A percentile compares a stretch with the other conserved stretches of the same genome.
Conservation (phyloP, 2,113 vertebrate genomes). For the Amphilophus citrinellus region DNA sequence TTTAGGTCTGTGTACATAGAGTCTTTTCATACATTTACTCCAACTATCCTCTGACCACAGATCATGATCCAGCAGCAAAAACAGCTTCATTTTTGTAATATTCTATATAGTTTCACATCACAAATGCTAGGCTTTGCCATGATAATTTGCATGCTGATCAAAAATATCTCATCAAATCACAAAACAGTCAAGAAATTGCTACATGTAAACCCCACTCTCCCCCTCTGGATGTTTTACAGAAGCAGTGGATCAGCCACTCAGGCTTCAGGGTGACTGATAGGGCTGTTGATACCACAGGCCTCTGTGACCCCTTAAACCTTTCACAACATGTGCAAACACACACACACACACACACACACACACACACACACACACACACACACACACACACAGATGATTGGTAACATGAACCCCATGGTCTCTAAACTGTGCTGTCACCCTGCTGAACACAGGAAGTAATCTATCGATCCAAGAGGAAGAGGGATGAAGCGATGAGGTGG, state of each 20-base stretch:
- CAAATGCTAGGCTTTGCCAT: background rate
- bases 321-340: conserved; percentile 39
- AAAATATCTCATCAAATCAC: background rate
- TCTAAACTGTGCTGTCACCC: conserved; percentile 72
- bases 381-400: conserved; percentile 9
- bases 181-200: background rate
- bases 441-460: conserved; percentile 75
- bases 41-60: background rate
- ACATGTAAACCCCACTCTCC: background rate
- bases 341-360: conserved; percentile 14
- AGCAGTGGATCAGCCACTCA: background rate
- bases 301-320: conserved; percentile 47
- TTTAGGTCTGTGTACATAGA: background rate
- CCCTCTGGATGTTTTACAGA: background rate
- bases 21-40: background rate
- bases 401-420: conserved; percentile 65
- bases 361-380: conserved; percentile 1
- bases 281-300: conserved; percentile 45
- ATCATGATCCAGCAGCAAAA: background rate
- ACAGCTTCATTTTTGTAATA: background rate
- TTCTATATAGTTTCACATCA: background rate
- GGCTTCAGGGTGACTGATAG: conserved; percentile 24
- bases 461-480: conserved; percentile 70
- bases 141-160: background rate
- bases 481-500: conserved; percentile 23